phyloP scores from a whole-genome alignment of 2,888 invertebrate species.

The Erebia aethiops region DNA sequence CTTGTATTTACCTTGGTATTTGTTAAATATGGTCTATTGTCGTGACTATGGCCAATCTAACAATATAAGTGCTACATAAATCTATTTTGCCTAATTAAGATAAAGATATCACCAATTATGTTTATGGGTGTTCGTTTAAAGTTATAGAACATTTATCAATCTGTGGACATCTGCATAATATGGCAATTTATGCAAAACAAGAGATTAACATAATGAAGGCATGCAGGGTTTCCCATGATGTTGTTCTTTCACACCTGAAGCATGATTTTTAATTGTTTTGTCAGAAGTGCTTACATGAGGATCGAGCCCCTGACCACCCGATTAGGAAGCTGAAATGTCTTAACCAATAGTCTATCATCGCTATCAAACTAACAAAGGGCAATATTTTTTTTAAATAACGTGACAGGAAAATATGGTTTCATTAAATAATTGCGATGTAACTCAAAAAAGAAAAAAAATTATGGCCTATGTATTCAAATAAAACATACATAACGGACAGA shows the following conservation, averaged over 20 bases:
- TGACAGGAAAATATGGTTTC: too few relatives aligned
- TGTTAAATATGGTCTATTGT: constrained; percentile 11
- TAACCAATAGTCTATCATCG: too few relatives aligned
- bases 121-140: constrained; percentile 11
- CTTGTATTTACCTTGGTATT: neutral
- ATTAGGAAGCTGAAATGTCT: too few relatives aligned
- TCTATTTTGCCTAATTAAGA: constrained; percentile 26
- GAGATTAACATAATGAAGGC: too few relatives aligned
- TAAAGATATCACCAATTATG: constrained; percentile 23
- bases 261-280: too few relatives aligned
- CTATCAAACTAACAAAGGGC: too few relatives aligned
- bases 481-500: neutral
- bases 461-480: neutral
- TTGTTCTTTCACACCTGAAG: too few relatives aligned
- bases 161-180: neutral
- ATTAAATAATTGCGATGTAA: too few relatives aligned
- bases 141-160: neutral
- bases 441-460: neutral
- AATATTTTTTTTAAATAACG: too few relatives aligned
- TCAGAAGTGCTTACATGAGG: too few relatives aligned
- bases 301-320: too few relatives aligned
- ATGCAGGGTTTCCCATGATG: too few relatives aligned
- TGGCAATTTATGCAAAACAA: neutral
- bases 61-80: constrained; percentile 20
- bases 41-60: constrained; percentile 28